A percentile compares a stretch with the other conserved stretches of the same genome.
These are phyloP conservation scores for Crypturellus undulatus DNA, from an alignment of 2,113 vertebrate genomes.

Conservation along the genomic window DNA sequence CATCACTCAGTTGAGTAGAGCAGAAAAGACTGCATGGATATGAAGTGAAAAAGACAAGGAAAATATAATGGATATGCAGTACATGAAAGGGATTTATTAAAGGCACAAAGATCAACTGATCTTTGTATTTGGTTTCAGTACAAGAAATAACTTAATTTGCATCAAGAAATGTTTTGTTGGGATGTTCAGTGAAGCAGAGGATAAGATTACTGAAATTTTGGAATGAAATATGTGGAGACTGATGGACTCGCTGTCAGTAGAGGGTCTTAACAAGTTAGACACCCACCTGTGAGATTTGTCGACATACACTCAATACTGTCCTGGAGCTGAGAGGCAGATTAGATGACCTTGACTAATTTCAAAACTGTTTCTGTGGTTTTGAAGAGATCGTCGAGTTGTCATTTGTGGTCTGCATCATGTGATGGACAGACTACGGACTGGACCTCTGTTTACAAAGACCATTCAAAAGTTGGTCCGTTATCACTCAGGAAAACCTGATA, in stretches of 20 bases:
- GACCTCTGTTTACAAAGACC: background rate
- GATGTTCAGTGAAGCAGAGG: background rate
- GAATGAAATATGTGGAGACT: accelerated
- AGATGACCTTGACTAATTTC: background rate
- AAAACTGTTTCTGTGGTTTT: background rate
- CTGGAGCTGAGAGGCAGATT: background rate
- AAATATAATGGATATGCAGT: background rate
- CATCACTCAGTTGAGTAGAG: background rate
- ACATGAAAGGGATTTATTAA: background rate
- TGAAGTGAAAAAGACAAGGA: background rate
- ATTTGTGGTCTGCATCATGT: background rate
- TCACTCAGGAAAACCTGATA: background rate
- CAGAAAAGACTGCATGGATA: background rate
- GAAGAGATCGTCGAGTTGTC: background rate
- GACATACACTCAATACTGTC: background rate
- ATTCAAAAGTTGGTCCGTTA: background rate
- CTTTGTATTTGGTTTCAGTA: background rate
- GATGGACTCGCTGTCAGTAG: background rate
- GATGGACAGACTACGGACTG: background rate
- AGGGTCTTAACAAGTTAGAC: background rate
- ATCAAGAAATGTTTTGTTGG: background rate
- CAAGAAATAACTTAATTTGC: background rate
- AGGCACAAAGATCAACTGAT: background rate
- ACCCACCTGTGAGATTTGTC: background rate
- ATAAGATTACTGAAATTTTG: background rate